Conservation (phyloP, 2,113 vertebrate species). For the Ceuthmochares aereus region DNA sequence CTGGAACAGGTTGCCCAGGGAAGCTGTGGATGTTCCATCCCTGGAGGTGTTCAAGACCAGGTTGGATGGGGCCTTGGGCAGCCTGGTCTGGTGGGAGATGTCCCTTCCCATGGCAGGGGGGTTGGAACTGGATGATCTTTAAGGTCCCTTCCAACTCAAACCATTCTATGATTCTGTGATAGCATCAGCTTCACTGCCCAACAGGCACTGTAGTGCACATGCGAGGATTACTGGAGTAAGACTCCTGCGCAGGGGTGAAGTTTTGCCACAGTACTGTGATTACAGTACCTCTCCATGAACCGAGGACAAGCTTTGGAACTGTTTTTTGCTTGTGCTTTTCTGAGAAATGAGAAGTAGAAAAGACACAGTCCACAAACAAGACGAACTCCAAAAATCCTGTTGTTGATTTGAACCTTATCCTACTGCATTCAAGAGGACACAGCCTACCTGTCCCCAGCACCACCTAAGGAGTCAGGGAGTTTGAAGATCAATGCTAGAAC, state of each 20-base stretch:
- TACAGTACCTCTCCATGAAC: background rate
- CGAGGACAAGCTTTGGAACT: background rate
- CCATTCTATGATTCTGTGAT: background rate
- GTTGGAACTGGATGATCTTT: too few relatives aligned
- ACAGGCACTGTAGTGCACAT: fast-evolving
- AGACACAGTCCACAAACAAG: background rate
- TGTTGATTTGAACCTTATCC: background rate
- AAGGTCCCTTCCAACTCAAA: too few relatives aligned
- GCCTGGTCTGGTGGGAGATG: too few relatives aligned
- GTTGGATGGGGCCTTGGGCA: too few relatives aligned
- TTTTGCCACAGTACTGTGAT: background rate
- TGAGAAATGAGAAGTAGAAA: background rate
- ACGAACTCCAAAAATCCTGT: background rate
- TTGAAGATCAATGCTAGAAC: background rate
- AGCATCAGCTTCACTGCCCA: background rate
- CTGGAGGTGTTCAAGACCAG: too few relatives aligned
- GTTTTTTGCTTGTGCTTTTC: background rate
- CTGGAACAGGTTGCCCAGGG: too few relatives aligned
- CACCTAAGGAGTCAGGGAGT: fast-evolving
- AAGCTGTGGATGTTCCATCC: too few relatives aligned
- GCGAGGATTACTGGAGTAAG: background rate
- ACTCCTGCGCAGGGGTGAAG: background rate
- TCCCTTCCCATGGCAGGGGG: too few relatives aligned
- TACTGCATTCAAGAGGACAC: background rate
- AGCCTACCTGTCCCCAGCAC: background rate